These are phyloP conservation scores for Erannis defoliaria DNA, from an alignment of 2,888 invertebrate species.

Conservation along the genomic window DNA sequence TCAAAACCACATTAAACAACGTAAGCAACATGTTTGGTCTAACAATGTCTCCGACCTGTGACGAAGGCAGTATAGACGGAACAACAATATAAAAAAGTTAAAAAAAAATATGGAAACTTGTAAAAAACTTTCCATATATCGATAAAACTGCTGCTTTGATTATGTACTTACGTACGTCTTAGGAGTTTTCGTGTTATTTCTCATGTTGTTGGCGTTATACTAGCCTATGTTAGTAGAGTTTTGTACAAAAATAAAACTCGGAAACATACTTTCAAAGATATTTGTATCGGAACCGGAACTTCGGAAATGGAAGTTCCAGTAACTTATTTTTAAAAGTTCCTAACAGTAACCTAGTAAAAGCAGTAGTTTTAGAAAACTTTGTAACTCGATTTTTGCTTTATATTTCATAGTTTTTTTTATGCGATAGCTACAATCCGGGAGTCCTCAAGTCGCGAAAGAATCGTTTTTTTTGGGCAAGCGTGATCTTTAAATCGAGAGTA, in stretches of 20 bases:
- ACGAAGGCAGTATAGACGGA: too few species aligned
- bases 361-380: neutral
- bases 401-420: too few species aligned
- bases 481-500: too few species aligned
- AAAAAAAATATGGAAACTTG: neutral
- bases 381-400: neutral
- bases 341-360: neutral
- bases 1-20: too few species aligned
- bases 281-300: neutral
- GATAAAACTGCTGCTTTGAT: conserved; percentile 8
- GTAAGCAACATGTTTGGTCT: too few species aligned
- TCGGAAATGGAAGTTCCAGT: neutral
- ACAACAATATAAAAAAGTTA: neutral
- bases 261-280: neutral
- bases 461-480: too few species aligned
- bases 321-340: neutral
- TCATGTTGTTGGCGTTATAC: conserved; percentile 1
- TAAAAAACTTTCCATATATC: conserved; percentile 2
- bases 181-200: conserved; percentile 1
- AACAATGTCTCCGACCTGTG: too few species aligned
- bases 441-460: too few species aligned
- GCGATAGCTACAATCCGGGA: too few species aligned
- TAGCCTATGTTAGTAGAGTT: too few species aligned
- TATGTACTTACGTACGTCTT: neutral
- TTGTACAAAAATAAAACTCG: neutral